Evolutionary conservation across 2,113 vertebrate species (phyloP).

Genomic region (Brevimyrus niger): DNA sequence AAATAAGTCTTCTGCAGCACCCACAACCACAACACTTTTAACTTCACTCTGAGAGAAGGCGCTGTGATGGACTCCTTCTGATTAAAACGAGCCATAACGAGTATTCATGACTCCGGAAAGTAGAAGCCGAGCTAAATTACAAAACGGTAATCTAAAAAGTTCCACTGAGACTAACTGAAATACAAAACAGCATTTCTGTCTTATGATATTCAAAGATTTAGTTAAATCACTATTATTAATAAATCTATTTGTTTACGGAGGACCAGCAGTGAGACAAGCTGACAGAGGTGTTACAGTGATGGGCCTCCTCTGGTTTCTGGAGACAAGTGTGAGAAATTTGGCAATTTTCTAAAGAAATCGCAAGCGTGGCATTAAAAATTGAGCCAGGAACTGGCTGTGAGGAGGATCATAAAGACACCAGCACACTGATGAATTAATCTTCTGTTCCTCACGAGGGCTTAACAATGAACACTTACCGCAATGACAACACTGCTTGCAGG

Average conservation of each 20-base stretch:
- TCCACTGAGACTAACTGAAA: slow-evolving; percentile 7
- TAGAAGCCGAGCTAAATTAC: background rate
- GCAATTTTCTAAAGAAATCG: background rate
- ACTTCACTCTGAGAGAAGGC: background rate
- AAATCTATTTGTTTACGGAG: background rate
- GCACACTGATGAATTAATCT: background rate
- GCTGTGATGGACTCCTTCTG: background rate
- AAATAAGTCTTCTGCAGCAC: background rate
- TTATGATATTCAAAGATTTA: slow-evolving; percentile 28
- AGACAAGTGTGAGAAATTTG: background rate
- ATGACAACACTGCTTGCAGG: background rate
- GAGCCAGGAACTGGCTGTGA: background rate
- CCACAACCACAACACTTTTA: background rate
- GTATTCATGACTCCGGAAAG: background rate
- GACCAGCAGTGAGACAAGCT: slow-evolving; percentile 29
- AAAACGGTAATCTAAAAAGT: slow-evolving; percentile 1
- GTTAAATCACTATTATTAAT: slow-evolving; percentile 10
- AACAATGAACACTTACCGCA: background rate
- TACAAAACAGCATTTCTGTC: slow-evolving; percentile 4
- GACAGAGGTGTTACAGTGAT: too few relatives aligned
- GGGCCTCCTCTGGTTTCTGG: background rate
- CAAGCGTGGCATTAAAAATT: background rate
- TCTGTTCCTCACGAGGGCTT: background rate
- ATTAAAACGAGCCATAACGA: slow-evolving; percentile 5
- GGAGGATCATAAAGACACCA: background rate